phyloP scores from a whole-genome alignment of 92 coral and sea anemone genomes.

The Isaurus tuberculatus region DNA sequence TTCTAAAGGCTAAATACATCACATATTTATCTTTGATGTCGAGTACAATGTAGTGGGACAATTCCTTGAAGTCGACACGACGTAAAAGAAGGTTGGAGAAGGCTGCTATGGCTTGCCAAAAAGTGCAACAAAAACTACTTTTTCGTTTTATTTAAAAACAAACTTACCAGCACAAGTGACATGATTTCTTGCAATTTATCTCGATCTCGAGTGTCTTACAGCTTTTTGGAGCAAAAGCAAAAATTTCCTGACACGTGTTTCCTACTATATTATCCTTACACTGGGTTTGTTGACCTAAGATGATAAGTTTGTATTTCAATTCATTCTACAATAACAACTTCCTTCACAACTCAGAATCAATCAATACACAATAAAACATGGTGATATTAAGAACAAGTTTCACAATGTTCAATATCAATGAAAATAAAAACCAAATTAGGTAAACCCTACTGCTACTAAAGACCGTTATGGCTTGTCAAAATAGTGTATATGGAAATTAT shows the following conservation, averaged over 20 bases:
- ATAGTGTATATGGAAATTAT: too few relatives aligned
- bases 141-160: not conserved
- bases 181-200: not conserved
- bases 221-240: not conserved
- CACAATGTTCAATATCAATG: not conserved
- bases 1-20: too few relatives aligned
- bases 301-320: not conserved
- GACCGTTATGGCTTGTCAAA: too few relatives aligned
- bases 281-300: not conserved
- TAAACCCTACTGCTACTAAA: too few relatives aligned
- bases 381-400: not conserved
- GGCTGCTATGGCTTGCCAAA: too few relatives aligned
- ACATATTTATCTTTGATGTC: too few relatives aligned
- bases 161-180: slow-evolving; percentile 19
- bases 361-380: not conserved
- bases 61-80: too few relatives aligned
- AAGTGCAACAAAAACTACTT: not conserved
- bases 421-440: not conserved
- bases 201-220: not conserved
- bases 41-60: too few relatives aligned
- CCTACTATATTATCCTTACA: slow-evolving; percentile 9
- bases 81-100: too few relatives aligned
- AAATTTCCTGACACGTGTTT: not conserved
- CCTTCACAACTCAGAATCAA: not conserved
- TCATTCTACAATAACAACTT: not conserved